A percentile compares a stretch with the other conserved stretches of the same genome.
These are phyloP conservation scores for Aurelia coerulea DNA, from an alignment of 30 jellyfish, hydroid and myxozoan genomes.

Conservation along the genomic window DNA sequence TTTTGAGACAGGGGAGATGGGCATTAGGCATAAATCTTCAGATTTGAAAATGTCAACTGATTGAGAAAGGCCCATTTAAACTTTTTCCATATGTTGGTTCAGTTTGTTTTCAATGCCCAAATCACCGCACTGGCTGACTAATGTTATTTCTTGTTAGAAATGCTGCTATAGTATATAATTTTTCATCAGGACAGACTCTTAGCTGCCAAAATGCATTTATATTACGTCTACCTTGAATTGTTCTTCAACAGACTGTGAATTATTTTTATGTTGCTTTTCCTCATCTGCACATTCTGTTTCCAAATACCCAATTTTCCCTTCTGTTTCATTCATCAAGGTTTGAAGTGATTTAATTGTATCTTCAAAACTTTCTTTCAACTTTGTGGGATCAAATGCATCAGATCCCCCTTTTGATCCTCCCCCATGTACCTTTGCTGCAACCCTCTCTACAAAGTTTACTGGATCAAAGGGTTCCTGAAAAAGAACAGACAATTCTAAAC, in stretches of 20 bases:
- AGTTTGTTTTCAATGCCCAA: too few species aligned
- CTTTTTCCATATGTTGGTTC: too few species aligned
- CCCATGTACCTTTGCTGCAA: constrained; percentile 91
- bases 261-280: constrained; percentile 80
- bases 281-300: constrained; percentile 92
- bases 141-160: too few species aligned
- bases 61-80: too few species aligned
- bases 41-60: too few species aligned
- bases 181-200: too few species aligned
- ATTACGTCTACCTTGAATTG: constrained; percentile 75
- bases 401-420: constrained; percentile 99
- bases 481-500: not conserved
- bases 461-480: constrained; percentile 98
- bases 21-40: too few species aligned
- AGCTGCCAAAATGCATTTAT: too few species aligned
- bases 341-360: constrained; percentile 85
- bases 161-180: too few species aligned
- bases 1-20: too few species aligned
- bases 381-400: constrained; percentile 92
- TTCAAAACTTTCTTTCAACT: constrained; percentile 84
- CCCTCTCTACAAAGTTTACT: constrained; percentile 89
- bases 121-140: too few species aligned
- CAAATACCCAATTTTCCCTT: constrained; percentile 75
- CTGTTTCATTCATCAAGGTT: constrained; percentile 80
- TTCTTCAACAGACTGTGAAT: constrained; percentile 75